Conservation (phyloP, 2,797 vertebrate genomes). For the Anisognathus igniventris region DNA sequence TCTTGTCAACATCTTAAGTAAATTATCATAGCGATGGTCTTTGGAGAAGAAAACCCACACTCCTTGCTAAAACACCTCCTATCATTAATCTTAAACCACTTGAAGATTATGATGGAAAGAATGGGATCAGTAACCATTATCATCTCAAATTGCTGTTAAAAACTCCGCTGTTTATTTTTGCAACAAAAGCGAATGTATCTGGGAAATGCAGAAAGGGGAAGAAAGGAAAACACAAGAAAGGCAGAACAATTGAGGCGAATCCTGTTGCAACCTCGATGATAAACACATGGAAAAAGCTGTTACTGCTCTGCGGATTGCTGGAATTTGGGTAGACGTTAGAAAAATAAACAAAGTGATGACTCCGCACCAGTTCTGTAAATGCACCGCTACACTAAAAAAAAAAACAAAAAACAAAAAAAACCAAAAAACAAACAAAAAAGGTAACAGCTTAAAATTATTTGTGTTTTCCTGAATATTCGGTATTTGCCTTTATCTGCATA, state of each 20-base stretch:
- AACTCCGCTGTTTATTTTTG: slow-evolving; percentile 79
- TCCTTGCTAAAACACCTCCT: slow-evolving; percentile 67
- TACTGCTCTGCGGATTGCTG: slow-evolving; percentile 33
- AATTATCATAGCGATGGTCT: slow-evolving; percentile 75
- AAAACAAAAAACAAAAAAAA: not conserved
- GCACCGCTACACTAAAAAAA: not conserved
- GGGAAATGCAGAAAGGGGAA: slow-evolving; percentile 32
- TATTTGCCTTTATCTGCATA: not conserved
- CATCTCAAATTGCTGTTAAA: slow-evolving; percentile 81
- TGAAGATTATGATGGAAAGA: slow-evolving; percentile 89
- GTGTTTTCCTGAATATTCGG: not conserved
- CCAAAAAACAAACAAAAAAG: not conserved
- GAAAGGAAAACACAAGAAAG: slow-evolving; percentile 47
- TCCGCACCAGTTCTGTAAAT: slow-evolving; percentile 1
- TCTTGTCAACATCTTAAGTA: slow-evolving; percentile 72
- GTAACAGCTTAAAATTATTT: slow-evolving; percentile 42
- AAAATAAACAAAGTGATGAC: slow-evolving; percentile 51
- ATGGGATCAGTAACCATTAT: slow-evolving; percentile 85
- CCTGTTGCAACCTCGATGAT: slow-evolving; percentile 48
- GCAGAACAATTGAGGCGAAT: slow-evolving; percentile 51
- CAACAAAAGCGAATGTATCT: slow-evolving; percentile 71
- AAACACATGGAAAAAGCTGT: slow-evolving; percentile 51
- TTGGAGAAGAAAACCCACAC: slow-evolving; percentile 72
- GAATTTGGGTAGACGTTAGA: slow-evolving; percentile 45
- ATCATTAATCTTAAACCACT: slow-evolving; percentile 88